Evolutionary conservation across 2,888 invertebrate species (phyloP).

Genomic region (Penaeus monodon): DNA sequence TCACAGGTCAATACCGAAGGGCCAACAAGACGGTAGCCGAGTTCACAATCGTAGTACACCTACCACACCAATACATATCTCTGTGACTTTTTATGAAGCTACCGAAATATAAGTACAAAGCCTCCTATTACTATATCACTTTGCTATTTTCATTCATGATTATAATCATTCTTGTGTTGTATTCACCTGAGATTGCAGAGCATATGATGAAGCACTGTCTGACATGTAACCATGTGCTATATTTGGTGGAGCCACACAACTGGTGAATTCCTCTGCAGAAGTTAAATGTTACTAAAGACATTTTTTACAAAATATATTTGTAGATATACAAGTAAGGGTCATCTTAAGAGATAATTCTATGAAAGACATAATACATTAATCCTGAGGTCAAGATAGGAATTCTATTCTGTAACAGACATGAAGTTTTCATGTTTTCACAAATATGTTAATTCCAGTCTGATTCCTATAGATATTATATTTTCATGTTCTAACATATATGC

Average conservation of each 20-base stretch:
- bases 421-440: too few relatives aligned
- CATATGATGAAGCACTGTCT: conserved; percentile 52
- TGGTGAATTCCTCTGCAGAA: conserved; percentile 52
- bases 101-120: neutral
- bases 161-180: neutral
- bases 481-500: too few relatives aligned
- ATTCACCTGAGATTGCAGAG: conserved; percentile 52
- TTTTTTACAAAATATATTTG: too few relatives aligned
- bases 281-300: neutral
- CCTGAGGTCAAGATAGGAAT: too few relatives aligned
- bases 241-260: conserved; percentile 53
- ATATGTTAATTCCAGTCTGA: too few relatives aligned
- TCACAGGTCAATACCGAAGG: conserved; percentile 69
- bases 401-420: too few relatives aligned
- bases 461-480: too few relatives aligned
- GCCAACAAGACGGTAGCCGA: conserved; percentile 70
- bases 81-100: neutral
- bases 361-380: too few relatives aligned
- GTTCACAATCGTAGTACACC: conserved; percentile 70
- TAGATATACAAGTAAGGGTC: neutral
- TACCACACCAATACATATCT: neutral
- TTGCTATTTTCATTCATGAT: neutral
- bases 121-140: neutral
- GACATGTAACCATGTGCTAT: conserved; percentile 52
- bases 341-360: neutral